These are phyloP conservation scores for Leptoteleia sp. DNA, from an alignment of 1,140 invertebrate genomes.

Conservation along the genomic window DNA sequence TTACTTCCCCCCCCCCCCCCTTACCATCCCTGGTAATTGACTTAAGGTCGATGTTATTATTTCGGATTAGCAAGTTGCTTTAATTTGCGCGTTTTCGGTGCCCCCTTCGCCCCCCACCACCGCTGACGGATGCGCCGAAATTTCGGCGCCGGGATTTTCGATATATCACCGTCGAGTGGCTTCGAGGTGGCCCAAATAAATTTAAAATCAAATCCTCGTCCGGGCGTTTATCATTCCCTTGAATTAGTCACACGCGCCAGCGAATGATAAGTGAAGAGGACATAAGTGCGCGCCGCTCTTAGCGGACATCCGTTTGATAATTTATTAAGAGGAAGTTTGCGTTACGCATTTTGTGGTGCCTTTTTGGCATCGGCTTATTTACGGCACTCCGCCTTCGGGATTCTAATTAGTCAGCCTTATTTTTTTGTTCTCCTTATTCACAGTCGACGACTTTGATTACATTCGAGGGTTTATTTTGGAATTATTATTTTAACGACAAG, in stretches of 20 bases:
- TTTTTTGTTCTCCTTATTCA: too few species aligned
- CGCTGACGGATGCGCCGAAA: too few species aligned
- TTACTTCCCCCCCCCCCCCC: too few species aligned
- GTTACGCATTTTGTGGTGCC: slow-evolving; percentile 1
- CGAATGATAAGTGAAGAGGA: slow-evolving; percentile 32
- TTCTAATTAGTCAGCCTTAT: slow-evolving; percentile 21
- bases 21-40: too few species aligned
- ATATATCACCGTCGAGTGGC: too few species aligned
- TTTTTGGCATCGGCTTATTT: slow-evolving; percentile 10
- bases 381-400: slow-evolving; percentile 7
- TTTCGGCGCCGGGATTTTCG: too few species aligned
- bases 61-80: slow-evolving; percentile 45
- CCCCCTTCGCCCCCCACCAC: too few species aligned
- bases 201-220: slow-evolving; percentile 10
- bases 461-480: too few species aligned
- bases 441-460: too few species aligned
- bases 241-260: slow-evolving; percentile 29
- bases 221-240: slow-evolving; percentile 16
- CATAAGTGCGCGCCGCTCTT: slow-evolving; percentile 10
- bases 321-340: slow-evolving; percentile 32
- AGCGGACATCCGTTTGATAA: slow-evolving; percentile 48
- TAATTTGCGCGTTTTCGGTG: slow-evolving; percentile 34
- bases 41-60: slow-evolving; percentile 56
- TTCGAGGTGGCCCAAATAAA: too few species aligned
- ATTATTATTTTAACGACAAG: too few species aligned